Evolutionary conservation across 2,888 invertebrate species (phyloP), one percentile per base, ranked within the genome.

Genomic region (Buathra laborator): DNA sequence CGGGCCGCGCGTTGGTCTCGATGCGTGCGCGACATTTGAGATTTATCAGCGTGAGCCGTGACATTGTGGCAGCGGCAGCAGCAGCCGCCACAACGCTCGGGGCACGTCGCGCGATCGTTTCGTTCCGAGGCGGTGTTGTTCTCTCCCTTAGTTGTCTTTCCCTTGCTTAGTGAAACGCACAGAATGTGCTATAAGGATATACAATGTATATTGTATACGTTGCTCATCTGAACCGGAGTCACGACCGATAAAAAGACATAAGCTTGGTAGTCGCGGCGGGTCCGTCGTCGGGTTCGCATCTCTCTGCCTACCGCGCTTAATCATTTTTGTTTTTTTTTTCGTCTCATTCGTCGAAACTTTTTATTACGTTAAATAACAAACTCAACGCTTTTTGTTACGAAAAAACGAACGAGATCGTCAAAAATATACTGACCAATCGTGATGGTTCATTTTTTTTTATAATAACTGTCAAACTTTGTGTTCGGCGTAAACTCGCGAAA

Each of bases 221-320:
- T 10, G 59, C 6, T 29, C 29, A 14, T 59, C 14, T 14, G 59
- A 14, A 32, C 32, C 29, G 29, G 59, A 7, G 59, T 29, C 59
- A 59, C 32, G 59, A 59, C 24, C 59, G 56, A 56, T 56, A 56
- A 24, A 56, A 59, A 59, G 24, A 56, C 19, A 64, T 64, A 53
- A 53, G 59, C 66, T 71, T 66, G 66, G 77, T 86, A 92, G 92
- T 92, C 90, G 86, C 87, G 90, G 89, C 83, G 88, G 88, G 90
- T 88, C 90, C 88, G 92, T 83, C 89, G 90, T 48, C 89, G 90
- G 87, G 91, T 86, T 79, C 89, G 80, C 90, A 88, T 90, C 90
- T 86, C 86, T 90, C 90, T 86, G 86, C 68, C 70, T 32, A 29
- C 1, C 29, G 59, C 24, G 0, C 56, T 9, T 29, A 24, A 29